These are phyloP conservation scores for Automeris io DNA, from an alignment of 2,888 invertebrate species.

Conservation along the genomic window DNA sequence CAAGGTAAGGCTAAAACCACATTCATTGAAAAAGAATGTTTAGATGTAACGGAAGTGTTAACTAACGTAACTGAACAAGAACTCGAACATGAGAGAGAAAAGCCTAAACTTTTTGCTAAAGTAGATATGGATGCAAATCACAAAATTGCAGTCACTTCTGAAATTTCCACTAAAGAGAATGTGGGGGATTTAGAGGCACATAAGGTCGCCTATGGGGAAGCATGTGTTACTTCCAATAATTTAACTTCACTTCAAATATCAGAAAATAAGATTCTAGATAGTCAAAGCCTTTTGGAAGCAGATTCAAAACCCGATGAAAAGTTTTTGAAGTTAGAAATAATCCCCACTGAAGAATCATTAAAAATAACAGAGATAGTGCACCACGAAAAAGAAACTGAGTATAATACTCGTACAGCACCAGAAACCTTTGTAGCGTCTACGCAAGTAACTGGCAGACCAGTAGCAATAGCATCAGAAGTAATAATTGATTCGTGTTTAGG, in stretches of 20 bases:
- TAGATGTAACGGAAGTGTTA: conserved; percentile 77
- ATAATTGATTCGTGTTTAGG: conserved; percentile 55
- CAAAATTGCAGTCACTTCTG: conserved; percentile 65
- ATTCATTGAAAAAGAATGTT: conserved; percentile 76
- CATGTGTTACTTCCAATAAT: conserved; percentile 41
- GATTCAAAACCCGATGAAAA: conserved; percentile 35
- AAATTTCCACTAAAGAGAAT: conserved; percentile 54
- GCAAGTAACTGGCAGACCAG: conserved; percentile 63
- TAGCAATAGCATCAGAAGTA: conserved; percentile 71
- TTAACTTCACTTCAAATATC: conserved; percentile 49
- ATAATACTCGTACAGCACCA: conserved; percentile 16
- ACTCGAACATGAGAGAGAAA: conserved; percentile 44
- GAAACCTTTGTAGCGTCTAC: conserved; percentile 49
- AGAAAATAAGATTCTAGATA: conserved; percentile 61
- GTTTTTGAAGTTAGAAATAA: conserved; percentile 39
- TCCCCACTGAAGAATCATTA: conserved; percentile 37
- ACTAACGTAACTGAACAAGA: conserved; percentile 68
- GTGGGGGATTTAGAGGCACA: conserved; percentile 35
- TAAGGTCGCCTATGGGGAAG: conserved; percentile 44
- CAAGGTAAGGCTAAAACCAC: conserved; percentile 70
- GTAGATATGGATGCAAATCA: conserved; percentile 70
- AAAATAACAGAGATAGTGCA: conserved; percentile 49
- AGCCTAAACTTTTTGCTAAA: conserved; percentile 66
- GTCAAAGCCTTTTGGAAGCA: conserved; percentile 42
- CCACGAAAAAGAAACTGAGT: conserved; percentile 56